phyloP scores from a whole-genome alignment of 2,888 invertebrate genomes.

The Bruchidius siliquastri region DNA sequence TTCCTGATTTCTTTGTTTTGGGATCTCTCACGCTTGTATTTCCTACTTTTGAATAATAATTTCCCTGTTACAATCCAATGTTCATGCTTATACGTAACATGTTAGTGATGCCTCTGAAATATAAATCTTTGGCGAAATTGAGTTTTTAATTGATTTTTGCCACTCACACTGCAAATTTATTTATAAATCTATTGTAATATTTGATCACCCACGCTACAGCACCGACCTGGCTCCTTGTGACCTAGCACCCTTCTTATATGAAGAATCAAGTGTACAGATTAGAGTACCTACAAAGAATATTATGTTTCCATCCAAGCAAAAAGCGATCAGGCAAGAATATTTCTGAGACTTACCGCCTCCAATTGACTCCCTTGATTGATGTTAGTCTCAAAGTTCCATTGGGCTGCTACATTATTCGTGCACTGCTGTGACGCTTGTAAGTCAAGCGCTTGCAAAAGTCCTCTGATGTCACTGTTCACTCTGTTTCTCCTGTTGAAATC shows the following conservation, averaged over 20 bases:
- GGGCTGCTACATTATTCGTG: slow-evolving; percentile 79
- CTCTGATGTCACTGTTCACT: slow-evolving; percentile 42
- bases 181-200: too few relatives aligned
- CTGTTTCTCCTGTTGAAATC: slow-evolving; percentile 18
- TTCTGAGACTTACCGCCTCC: slow-evolving; percentile 67
- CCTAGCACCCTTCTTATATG: too few relatives aligned
- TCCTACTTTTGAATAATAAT: neutral
- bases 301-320: too few relatives aligned
- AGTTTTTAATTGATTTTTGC: too few relatives aligned
- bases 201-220: too few relatives aligned
- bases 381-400: slow-evolving; percentile 86
- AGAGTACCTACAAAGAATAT: too few relatives aligned
- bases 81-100: neutral
- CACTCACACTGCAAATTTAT: too few relatives aligned
- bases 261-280: too few relatives aligned
- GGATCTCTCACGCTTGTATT: neutral
- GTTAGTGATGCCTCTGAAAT: too few relatives aligned
- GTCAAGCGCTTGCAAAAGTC: slow-evolving; percentile 66
- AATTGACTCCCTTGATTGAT: slow-evolving; percentile 78
- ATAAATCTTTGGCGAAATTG: too few relatives aligned
- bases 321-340: too few relatives aligned
- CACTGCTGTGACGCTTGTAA: slow-evolving; percentile 75
- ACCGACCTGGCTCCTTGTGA: too few relatives aligned
- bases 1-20: neutral
- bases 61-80: neutral